These are phyloP conservation scores for Myotis davidii DNA, from an alignment of 2,113 vertebrate genomes.

Conservation along the genomic window DNA sequence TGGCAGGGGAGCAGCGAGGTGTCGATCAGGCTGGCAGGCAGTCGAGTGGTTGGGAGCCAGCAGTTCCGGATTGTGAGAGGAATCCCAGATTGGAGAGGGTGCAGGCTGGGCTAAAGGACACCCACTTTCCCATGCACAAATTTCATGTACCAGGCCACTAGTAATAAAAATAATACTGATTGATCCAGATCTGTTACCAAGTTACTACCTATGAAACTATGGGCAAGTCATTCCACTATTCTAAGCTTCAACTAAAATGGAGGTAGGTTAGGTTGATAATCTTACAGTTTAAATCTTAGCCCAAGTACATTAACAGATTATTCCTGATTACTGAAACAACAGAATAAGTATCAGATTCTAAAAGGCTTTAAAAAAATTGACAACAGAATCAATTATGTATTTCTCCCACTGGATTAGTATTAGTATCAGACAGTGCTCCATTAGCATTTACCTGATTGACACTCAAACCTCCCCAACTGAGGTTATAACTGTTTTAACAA, in stretches of 20 bases:
- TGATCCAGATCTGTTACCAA: constrained; percentile 5
- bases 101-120: no score
- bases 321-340: background rate
- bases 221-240: constrained; percentile 40
- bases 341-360: constrained; percentile 32
- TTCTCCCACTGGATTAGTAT: background rate
- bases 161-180: constrained; percentile 34
- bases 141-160: no score
- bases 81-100: no score
- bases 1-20: no score
- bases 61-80: no score
- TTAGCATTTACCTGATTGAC: background rate
- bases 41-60: no score
- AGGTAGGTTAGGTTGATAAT: background rate
- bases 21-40: no score
- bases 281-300: constrained; percentile 22
- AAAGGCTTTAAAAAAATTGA: background rate
- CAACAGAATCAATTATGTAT: background rate
- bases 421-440: constrained; percentile 1
- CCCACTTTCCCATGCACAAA: no score
- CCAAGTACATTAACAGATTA: constrained; percentile 26
- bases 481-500: background rate
- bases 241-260: constrained; percentile 4
- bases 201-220: constrained; percentile 20
- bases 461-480: background rate